These are phyloP conservation scores for Poeciliopsis turneri DNA, from an alignment of 2,797 vertebrate genomes.

Conservation along the genomic window DNA sequence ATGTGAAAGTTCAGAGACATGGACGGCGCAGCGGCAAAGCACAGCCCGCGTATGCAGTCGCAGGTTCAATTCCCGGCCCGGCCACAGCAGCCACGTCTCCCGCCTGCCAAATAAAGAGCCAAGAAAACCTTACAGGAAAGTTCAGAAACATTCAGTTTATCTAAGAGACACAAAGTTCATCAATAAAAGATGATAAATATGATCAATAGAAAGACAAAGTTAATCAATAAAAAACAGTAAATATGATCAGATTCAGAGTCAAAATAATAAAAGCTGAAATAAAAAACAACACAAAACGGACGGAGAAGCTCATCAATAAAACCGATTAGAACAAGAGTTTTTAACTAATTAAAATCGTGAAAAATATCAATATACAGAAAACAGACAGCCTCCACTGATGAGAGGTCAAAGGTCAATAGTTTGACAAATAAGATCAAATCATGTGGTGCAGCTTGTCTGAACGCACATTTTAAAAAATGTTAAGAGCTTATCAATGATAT, in stretches of 20 bases:
- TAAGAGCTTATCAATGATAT: not conserved
- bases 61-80: too few species aligned
- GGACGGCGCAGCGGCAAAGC: too few species aligned
- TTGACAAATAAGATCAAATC: not conserved
- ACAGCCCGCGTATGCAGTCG: too few species aligned
- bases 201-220: not conserved
- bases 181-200: not conserved
- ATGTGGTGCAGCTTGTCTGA: not conserved
- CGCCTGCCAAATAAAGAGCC: too few species aligned
- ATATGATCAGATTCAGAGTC: too few species aligned
- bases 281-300: not conserved
- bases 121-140: too few species aligned
- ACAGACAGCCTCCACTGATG: not conserved
- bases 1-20: not conserved
- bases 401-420: not conserved
- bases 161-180: not conserved
- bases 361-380: not conserved
- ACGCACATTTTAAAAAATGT: too few species aligned
- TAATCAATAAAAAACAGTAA: too few species aligned
- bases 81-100: too few species aligned
- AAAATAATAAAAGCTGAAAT: not conserved
- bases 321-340: not conserved
- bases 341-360: not conserved
- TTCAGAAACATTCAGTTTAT: not conserved
- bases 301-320: not conserved